Percentiles rank a stretch among this genome's conserved stretches.
Conservation (phyloP, 2,797 vertebrate species). For the Antrozous pallidus region DNA sequence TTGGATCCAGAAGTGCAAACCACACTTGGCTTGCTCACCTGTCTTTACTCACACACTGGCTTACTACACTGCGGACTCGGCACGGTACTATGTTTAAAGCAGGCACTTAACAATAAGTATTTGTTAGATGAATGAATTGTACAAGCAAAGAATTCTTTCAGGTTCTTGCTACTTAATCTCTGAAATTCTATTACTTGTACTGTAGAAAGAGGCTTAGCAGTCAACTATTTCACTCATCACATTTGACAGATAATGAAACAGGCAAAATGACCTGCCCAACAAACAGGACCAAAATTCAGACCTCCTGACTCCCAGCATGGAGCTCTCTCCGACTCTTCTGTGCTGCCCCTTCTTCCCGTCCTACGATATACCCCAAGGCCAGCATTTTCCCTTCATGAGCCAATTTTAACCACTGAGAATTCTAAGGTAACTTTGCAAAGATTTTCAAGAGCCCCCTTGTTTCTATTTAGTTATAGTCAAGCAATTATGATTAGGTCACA, state of each 20-base stretch:
- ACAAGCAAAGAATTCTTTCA: background rate
- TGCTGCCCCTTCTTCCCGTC: background rate
- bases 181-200: background rate
- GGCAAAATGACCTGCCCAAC: background rate
- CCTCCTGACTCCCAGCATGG: background rate
- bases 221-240: background rate
- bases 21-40: background rate
- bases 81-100: background rate
- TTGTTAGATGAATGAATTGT: background rate
- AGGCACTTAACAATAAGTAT: background rate
- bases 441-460: background rate
- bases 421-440: background rate
- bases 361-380: background rate
- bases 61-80: background rate
- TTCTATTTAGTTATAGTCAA: background rate
- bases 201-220: background rate
- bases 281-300: background rate
- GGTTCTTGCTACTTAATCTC: background rate
- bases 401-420: background rate
- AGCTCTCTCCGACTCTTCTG: background rate
- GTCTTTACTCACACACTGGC: background rate
- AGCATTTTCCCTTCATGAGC: background rate
- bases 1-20: background rate
- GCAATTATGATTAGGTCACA: background rate
- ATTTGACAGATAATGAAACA: slow-evolving; percentile 4